A percentile compares a stretch with the other conserved stretches of the same genome.
phyloP scores from a whole-genome alignment of 2,113 vertebrate genomes.

The Cromileptes altivelis region DNA sequence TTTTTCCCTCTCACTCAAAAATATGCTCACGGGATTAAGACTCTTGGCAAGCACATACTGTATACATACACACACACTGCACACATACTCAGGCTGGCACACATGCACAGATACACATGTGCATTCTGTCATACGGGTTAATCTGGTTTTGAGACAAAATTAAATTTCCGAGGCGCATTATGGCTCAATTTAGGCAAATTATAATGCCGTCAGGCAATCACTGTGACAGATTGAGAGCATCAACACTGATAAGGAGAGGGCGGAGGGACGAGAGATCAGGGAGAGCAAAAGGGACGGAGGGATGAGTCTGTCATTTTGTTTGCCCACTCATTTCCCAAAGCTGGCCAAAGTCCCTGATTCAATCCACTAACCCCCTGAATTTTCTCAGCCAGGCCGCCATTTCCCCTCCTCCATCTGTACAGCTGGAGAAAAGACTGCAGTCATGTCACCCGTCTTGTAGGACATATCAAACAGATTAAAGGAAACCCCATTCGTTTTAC shows the following conservation, averaged over 20 bases:
- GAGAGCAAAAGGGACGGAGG: slow-evolving; percentile 44
- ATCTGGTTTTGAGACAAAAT: slow-evolving; percentile 79
- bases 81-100: slow-evolving; percentile 17
- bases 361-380: slow-evolving; percentile 43
- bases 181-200: slow-evolving; percentile 76
- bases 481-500: slow-evolving; percentile 6
- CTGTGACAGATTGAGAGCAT: slow-evolving; percentile 79
- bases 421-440: slow-evolving; percentile 30
- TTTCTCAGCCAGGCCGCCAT: slow-evolving; percentile 24
- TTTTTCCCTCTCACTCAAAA: slow-evolving; percentile 42
- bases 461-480: slow-evolving; percentile 47
- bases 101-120: slow-evolving; percentile 39
- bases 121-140: slow-evolving; percentile 66
- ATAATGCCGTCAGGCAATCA: slow-evolving; percentile 62
- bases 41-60: slow-evolving; percentile 62
- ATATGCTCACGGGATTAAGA: slow-evolving; percentile 70
- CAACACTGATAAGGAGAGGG: slow-evolving; percentile 34
- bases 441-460: slow-evolving; percentile 20
- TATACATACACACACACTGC: slow-evolving; percentile 46
- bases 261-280: slow-evolving; percentile 45
- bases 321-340: slow-evolving; percentile 55
- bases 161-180: slow-evolving; percentile 73
- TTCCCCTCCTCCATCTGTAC: slow-evolving; percentile 28
- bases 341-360: slow-evolving; percentile 57
- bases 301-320: slow-evolving; percentile 62